phyloP scores from a whole-genome alignment of 2,888 invertebrate species.

The Elmis aenea region DNA sequence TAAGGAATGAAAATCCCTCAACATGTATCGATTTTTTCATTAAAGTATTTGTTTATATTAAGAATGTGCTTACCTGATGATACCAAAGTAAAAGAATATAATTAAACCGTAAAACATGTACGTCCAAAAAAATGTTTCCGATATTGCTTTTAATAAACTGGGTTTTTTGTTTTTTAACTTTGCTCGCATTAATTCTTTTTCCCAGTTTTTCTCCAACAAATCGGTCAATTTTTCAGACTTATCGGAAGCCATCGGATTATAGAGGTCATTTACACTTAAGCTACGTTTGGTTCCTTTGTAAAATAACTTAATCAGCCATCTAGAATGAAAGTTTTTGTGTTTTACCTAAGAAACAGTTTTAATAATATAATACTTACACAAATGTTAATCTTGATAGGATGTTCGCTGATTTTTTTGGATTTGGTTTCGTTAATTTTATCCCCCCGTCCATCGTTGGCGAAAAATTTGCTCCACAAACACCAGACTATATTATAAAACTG shows the following conservation, averaged over 20 bases:
- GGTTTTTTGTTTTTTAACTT: constrained; percentile 51
- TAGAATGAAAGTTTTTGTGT: constrained; percentile 19
- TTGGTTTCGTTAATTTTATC: constrained; percentile 20
- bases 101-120: constrained; percentile 55
- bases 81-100: constrained; percentile 50
- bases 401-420: constrained; percentile 25
- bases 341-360: not conserved
- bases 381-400: constrained; percentile 21
- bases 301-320: constrained; percentile 39
- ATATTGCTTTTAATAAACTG: constrained; percentile 53
- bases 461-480: too few relatives aligned
- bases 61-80: constrained; percentile 52
- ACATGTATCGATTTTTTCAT: not conserved
- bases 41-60: not conserved
- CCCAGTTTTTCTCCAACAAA: constrained; percentile 58
- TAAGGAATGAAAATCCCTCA: too few relatives aligned
- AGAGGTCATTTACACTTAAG: constrained; percentile 60
- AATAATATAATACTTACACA: constrained; percentile 12
- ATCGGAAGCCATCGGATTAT: constrained; percentile 56
- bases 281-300: constrained; percentile 54
- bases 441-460: constrained; percentile 27
- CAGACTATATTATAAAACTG: too few relatives aligned
- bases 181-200: constrained; percentile 53
- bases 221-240: constrained; percentile 59
- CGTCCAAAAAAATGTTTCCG: constrained; percentile 54